These are phyloP conservation scores for Mythimna albipuncta DNA, from an alignment of 2,888 invertebrate species.

Conservation along the genomic window DNA sequence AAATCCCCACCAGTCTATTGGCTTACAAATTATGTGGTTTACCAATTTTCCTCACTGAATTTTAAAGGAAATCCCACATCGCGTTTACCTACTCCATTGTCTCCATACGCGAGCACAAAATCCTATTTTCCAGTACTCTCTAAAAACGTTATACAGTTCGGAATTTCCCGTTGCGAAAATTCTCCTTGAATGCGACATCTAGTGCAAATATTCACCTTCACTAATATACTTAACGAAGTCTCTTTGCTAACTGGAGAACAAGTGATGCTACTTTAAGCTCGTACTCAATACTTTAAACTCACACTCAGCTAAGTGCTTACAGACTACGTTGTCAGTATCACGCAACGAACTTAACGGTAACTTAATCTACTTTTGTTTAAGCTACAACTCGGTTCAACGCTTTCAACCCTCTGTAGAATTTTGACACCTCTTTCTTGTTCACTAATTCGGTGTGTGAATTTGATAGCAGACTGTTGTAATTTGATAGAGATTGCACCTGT, in stretches of 20 bases:
- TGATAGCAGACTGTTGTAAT: constrained; percentile 39
- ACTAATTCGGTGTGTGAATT: constrained; percentile 63
- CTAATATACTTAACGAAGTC: constrained; percentile 59
- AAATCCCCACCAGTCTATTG: constrained; percentile 24
- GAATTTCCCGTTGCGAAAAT: constrained; percentile 46
- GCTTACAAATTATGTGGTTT: constrained; percentile 34
- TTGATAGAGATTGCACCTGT: constrained; percentile 55
- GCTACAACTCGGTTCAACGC: constrained; percentile 67
- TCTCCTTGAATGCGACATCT: constrained; percentile 43
- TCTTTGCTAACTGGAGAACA: constrained; percentile 55
- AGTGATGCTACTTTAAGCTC: constrained; percentile 50
- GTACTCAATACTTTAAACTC: constrained; percentile 28
- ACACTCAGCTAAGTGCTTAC: constrained; percentile 43
- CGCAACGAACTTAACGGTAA: constrained; percentile 64
- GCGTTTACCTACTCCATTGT: constrained; percentile 40
- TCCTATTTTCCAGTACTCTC: constrained; percentile 42
- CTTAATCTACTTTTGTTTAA: constrained; percentile 74
- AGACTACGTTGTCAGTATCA: constrained; percentile 59
- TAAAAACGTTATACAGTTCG: constrained; percentile 44
- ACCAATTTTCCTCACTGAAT: constrained; percentile 35
- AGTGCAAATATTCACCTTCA: constrained; percentile 55
- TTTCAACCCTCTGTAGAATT: constrained; percentile 66
- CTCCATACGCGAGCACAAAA: constrained; percentile 38
- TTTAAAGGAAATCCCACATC: constrained; percentile 48
- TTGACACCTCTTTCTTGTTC: constrained; percentile 69